Evolutionary conservation across 2,888 invertebrate species (phyloP).

Genomic region (Lysandra coridon): DNA sequence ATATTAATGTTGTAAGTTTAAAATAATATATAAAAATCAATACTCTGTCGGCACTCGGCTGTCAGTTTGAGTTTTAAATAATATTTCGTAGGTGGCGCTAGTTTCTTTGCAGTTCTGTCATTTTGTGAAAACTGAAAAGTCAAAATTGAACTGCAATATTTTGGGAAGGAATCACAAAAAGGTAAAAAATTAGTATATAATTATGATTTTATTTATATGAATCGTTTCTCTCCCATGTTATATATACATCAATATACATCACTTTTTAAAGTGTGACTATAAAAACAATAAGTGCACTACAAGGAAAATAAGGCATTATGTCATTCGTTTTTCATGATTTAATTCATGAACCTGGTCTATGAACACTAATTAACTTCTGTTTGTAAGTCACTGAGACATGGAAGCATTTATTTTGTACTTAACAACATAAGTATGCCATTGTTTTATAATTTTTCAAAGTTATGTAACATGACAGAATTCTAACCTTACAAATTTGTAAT

Average conservation of each 20-base stretch:
- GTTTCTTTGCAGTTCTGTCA: background rate
- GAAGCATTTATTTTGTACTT: background rate
- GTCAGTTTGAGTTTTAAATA: background rate
- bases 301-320: constrained; percentile 21
- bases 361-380: background rate
- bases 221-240: background rate
- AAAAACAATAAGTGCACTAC: background rate
- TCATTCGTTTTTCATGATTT: background rate
- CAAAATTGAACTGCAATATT: background rate
- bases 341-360: background rate
- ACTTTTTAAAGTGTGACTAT: background rate
- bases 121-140: background rate
- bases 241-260: too few relatives aligned
- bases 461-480: constrained; percentile 30
- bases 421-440: background rate
- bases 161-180: constrained; percentile 5
- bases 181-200: background rate
- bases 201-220: background rate
- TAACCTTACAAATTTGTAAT: constrained; percentile 19
- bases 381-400: background rate
- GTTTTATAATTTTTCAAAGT: background rate
- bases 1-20: background rate
- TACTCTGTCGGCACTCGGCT: background rate
- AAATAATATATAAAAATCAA: background rate
- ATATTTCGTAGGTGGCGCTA: background rate